Evolutionary conservation across 2,797 vertebrate genomes (phyloP), one percentile per base, ranked within the genome.

Genomic region (Acipenser ruthenus): DNA sequence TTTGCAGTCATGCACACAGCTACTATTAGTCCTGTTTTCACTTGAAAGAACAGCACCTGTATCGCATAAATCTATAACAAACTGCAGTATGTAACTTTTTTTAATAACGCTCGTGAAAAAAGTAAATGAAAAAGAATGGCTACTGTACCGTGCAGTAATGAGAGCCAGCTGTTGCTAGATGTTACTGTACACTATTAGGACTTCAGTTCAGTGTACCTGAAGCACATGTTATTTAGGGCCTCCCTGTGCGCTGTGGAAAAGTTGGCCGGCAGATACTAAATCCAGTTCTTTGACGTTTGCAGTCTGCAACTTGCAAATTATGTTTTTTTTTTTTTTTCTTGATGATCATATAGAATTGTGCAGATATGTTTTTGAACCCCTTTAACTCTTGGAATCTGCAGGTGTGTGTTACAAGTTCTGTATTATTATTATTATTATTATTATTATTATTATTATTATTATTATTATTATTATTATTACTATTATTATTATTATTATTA

Each of bases 111-210:
- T 94, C 91, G 83, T 88, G 82, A 83, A 83, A 81, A 89, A 91
- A 82, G 86, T 88, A 89, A 73, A 93, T 89, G 90, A 93, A 94
- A 93, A 93, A 92, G 90, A 94, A 96, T 92, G 90, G 93, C 91
- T 91, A 78, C 72, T 90, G 90, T 89, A 90, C 89, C 86, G 82
- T 79, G 76, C 79, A 80, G 83, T 95, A 95, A 97, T 94, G 90
- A 85, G 87, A 90, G 89, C 91, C 95, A 98, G 93, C 93, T 97
- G 95, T 91, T 89, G 83, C 80, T 85, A 81, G 79, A 85, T 86
- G 88, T 81, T 80, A 78, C 37, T 37, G 37, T 18, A 18, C 18
- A 18, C 18, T 18, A 18, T 37, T 37, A 4, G 37, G 37, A 37
- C 3, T 37, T 37, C 37, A 37, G 37, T 37, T 37, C 37, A 37